A percentile compares a stretch with the other conserved stretches of the same genome.
phyloP scores from a whole-genome alignment of 2,113 vertebrate species.

The Eira barbara region DNA sequence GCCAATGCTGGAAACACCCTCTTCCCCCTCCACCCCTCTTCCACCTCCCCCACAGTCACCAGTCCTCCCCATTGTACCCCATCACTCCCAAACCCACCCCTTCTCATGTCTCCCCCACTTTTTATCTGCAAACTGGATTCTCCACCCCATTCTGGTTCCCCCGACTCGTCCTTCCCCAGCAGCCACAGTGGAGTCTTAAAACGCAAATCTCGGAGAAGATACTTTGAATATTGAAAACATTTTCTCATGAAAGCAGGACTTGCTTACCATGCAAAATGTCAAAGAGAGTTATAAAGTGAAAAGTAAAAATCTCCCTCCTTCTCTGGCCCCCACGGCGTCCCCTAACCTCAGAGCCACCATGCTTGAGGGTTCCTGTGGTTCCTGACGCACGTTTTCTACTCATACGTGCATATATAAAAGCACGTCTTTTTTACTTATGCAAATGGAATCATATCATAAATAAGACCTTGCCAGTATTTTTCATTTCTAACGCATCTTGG shows the following conservation, averaged over 20 bases:
- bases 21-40: accelerated
- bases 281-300: neutral
- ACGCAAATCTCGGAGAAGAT: neutral
- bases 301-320: neutral
- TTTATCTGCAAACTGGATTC: neutral
- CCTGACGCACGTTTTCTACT: neutral
- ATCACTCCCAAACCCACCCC: neutral
- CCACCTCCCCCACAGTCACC: neutral
- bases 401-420: neutral
- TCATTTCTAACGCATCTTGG: neutral
- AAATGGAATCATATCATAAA: neutral
- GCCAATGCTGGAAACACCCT: neutral
- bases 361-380: neutral
- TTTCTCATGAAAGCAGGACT: neutral
- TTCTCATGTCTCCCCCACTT: neutral
- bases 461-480: neutral
- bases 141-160: neutral
- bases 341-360: neutral
- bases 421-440: neutral
- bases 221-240: conserved; percentile 1
- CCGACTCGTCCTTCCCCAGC: neutral
- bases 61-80: neutral
- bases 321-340: accelerated
- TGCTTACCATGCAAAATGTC: conserved; percentile 17
- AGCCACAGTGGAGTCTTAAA: neutral